Evolutionary conservation across 2,888 invertebrate genomes (phyloP).

Genomic region (Onchidella celtica): DNA sequence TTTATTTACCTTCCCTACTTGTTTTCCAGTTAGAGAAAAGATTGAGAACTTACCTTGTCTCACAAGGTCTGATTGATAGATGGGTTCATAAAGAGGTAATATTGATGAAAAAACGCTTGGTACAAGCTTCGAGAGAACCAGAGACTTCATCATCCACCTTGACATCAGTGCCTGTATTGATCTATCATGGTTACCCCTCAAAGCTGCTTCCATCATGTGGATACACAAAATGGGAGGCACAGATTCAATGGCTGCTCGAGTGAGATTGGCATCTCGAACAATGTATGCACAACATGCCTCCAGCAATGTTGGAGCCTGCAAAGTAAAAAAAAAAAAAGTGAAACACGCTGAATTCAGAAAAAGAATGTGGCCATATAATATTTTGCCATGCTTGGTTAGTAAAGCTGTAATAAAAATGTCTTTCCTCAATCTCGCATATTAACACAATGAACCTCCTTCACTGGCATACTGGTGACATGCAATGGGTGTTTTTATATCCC

Average conservation of each 20-base stretch:
- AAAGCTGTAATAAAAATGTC: no score
- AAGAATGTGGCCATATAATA: no score
- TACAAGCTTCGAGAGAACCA: constrained; percentile 69
- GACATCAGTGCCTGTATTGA: constrained; percentile 72
- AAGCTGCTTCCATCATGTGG: constrained; percentile 58
- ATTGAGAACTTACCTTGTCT: constrained; percentile 50
- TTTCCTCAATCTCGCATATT: no score
- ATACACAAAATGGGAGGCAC: constrained; percentile 50
- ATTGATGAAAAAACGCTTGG: constrained; percentile 69
- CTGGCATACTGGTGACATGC: not conserved
- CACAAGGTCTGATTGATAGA: constrained; percentile 65
- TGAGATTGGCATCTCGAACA: constrained; percentile 68
- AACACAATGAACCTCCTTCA: not conserved
- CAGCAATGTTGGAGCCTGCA: constrained; percentile 62
- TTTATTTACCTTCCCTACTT: no score
- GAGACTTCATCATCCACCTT: constrained; percentile 70
- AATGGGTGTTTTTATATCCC: no score
- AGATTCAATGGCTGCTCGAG: constrained; percentile 56
- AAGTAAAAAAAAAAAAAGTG: not conserved
- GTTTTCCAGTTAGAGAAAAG: no score
- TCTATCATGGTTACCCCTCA: constrained; percentile 68
- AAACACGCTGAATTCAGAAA: not conserved
- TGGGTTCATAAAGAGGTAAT: constrained; percentile 64
- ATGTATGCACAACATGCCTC: constrained; percentile 69
- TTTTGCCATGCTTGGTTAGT: no score